A percentile compares a stretch with the other conserved stretches of the same genome.
Conservation (phyloP, 2,888 invertebrate species). For the Agrochola lota region DNA sequence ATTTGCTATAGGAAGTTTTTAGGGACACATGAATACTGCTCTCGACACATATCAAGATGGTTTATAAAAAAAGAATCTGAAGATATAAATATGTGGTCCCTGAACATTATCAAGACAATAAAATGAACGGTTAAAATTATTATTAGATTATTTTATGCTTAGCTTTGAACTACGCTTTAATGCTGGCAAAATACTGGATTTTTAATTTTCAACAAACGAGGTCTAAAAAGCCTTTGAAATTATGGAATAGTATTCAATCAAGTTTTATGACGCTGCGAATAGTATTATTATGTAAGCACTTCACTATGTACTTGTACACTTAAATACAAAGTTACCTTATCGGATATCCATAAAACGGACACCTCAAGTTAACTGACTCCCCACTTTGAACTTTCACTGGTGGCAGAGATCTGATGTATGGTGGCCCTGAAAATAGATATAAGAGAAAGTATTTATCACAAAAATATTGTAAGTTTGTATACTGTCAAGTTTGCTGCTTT, state of each 20-base stretch:
- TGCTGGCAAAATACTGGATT: background rate
- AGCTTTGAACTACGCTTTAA: background rate
- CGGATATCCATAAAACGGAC: constrained; percentile 96
- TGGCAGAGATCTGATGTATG: constrained; percentile 93
- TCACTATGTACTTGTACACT: background rate
- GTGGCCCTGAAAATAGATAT: constrained; percentile 90
- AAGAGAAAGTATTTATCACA: background rate
- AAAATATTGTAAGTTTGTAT: background rate
- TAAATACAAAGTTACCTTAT: constrained; percentile 87
- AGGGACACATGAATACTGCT: background rate
- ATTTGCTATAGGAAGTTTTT: background rate
- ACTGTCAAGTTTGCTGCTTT: background rate
- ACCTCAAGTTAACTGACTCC: constrained; percentile 93
- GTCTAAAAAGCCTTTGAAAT: background rate
- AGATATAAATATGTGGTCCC: too few relatives aligned
- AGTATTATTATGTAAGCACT: background rate
- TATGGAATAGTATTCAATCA: background rate
- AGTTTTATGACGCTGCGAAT: background rate
- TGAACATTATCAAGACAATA: too few relatives aligned
- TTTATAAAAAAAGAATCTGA: too few relatives aligned
- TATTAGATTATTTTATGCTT: too few relatives aligned
- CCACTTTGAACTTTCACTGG: constrained; percentile 95
- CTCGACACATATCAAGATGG: too few relatives aligned
- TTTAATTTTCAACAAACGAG: background rate
- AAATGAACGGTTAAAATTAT: too few relatives aligned